Base-by-base conservation (phyloP, 2,113 vertebrate species). In the Eleginops maclovinus region DNA sequence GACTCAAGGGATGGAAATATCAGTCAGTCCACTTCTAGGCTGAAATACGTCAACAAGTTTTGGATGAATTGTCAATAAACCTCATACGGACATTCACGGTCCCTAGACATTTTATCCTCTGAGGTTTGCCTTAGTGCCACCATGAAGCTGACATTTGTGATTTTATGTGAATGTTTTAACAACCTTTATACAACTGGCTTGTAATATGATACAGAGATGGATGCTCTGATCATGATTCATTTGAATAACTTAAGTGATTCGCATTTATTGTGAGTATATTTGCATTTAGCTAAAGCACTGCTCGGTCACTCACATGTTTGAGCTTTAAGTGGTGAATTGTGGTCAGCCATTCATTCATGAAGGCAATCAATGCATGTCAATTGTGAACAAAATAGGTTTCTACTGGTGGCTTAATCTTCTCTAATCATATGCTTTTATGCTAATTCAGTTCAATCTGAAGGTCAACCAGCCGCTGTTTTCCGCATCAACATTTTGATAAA, bases 401-500 rank as follows among this genome's bases (percentile, higher is more conserved):
- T 74, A 58, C 60, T 56, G 50, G 36, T 78, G 41, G 28, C 61
- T 65, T 51, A 63, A 63, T 74, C 60, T 65, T 28, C 24, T 84
- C 60, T 81, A 87, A 83, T 88, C 82, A 75, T 80, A 79, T 71
- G 73, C 77, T 82, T 82, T 83, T 78, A 87, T 90, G 82, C 78
- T 85, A 89, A 88, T 82, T 0, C 59, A 36, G 84, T 77, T 85
- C 65, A 70, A 9, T 21, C 11, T 84, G 68, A 82, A 87, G 82
- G 83, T 84, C 67, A 75, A 72, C 60, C 75, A 78, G 46, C 78
- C 69, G 72, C 65, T 87, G 85, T 58, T 71, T 76, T 85, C 49
- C 54, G 71, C 49, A 56, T 63, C 47, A 68, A 22, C 63, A 64
- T 75, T 78, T 82, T 41, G 69, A 55, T 70, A 54, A 64, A 74